Evolutionary conservation across 2,797 vertebrate genomes (phyloP).

Genomic region (Alfaro cultratus): DNA sequence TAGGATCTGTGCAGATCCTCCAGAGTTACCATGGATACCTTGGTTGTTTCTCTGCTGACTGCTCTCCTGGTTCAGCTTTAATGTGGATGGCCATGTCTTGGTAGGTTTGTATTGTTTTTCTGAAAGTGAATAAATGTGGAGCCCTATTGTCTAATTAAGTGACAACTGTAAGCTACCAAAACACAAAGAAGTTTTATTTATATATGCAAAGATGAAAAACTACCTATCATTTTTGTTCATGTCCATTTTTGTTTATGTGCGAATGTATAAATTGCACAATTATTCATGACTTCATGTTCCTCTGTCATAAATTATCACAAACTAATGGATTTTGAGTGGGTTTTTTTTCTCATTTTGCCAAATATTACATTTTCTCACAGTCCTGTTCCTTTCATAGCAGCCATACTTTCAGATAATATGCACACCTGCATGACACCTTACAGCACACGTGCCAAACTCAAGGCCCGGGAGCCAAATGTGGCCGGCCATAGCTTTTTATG

Average conservation of each 20-base stretch:
- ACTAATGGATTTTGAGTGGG: background rate
- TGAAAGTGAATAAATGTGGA: background rate
- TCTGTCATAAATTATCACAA: background rate
- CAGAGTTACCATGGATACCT: background rate
- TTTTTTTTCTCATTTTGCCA: background rate
- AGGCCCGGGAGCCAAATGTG: too few relatives aligned
- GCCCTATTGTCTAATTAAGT: background rate
- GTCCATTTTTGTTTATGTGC: background rate
- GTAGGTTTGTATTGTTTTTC: background rate
- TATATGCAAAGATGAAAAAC: background rate
- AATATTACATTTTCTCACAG: background rate
- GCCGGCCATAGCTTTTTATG: too few relatives aligned
- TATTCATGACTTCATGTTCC: background rate
- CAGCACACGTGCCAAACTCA: too few relatives aligned
- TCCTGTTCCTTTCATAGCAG: too few relatives aligned
- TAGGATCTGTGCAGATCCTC: background rate
- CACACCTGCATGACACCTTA: background rate
- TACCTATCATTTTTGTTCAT: background rate
- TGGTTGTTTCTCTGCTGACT: background rate
- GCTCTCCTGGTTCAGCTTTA: background rate
- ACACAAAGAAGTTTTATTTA: background rate
- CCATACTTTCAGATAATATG: background rate
- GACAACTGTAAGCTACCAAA: background rate
- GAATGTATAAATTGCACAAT: background rate
- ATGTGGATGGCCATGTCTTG: background rate